Conservation (phyloP, 2,888 invertebrate genomes). For the Zele albiditarsus region DNA sequence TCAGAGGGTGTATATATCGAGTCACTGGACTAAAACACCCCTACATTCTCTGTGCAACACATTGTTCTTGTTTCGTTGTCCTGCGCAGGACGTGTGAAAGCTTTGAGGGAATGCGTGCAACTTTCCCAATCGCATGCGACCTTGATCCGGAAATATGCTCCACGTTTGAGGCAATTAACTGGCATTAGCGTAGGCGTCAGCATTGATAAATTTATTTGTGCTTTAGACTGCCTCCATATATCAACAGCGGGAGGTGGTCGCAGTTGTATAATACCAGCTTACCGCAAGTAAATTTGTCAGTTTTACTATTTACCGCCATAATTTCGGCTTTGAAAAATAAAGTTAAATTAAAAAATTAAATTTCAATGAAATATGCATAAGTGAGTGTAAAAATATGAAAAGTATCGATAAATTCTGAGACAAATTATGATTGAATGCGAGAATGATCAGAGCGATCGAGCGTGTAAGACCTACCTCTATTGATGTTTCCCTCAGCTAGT, state of each 20-base stretch:
- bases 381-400: too few species aligned
- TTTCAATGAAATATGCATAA: too few species aligned
- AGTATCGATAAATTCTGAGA: too few species aligned
- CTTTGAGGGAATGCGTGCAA: slow-evolving; percentile 32
- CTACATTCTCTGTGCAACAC: slow-evolving; percentile 1
- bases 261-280: not conserved
- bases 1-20: slow-evolving; percentile 57
- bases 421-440: not conserved
- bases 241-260: not conserved
- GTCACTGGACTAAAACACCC: slow-evolving; percentile 39
- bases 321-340: not conserved
- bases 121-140: slow-evolving; percentile 56
- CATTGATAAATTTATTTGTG: slow-evolving; percentile 47
- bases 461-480: slow-evolving; percentile 25
- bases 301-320: not conserved
- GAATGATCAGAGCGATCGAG: not conserved
- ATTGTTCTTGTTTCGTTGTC: slow-evolving; percentile 45
- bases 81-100: slow-evolving; percentile 37
- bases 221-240: not conserved
- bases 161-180: slow-evolving; percentile 71
- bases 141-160: slow-evolving; percentile 70
- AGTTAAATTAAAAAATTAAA: not conserved
- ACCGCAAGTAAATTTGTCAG: not conserved
- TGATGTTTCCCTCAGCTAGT: slow-evolving; percentile 40
- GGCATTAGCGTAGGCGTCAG: slow-evolving; percentile 58